These are phyloP conservation scores for Sinopyrophorus schimmeli DNA, from an alignment of 2,888 invertebrate genomes.

Conservation along the genomic window DNA sequence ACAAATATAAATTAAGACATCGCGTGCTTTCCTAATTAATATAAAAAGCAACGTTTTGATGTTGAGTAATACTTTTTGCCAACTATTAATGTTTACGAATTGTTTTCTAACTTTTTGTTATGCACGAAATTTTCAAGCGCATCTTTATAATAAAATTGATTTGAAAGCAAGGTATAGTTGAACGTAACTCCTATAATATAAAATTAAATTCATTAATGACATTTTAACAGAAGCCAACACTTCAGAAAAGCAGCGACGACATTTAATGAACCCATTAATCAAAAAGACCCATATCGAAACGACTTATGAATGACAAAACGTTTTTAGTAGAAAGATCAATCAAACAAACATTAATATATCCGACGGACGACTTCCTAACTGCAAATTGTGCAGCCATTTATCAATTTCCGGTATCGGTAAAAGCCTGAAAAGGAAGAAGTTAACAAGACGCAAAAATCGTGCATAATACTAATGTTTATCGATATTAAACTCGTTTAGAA, in stretches of 20 bases:
- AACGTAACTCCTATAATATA: no score
- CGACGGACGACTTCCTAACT: slow-evolving; percentile 38
- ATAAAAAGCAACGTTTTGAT: no score
- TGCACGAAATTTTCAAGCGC: no score
- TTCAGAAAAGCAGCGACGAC: slow-evolving; percentile 26
- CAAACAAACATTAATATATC: slow-evolving; percentile 41
- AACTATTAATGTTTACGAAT: no score
- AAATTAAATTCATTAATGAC: slow-evolving; percentile 18
- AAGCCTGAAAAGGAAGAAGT: slow-evolving; percentile 23
- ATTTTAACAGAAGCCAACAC: slow-evolving; percentile 21
- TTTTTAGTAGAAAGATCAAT: slow-evolving; percentile 36
- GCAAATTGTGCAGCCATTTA: slow-evolving; percentile 40
- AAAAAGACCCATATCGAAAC: slow-evolving; percentile 35
- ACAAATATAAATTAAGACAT: no score
- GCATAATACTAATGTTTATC: slow-evolving; percentile 31
- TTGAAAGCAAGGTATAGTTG: no score
- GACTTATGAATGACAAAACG: slow-evolving; percentile 32
- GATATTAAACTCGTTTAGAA: slow-evolving; percentile 25
- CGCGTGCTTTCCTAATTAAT: no score
- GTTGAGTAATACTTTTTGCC: no score
- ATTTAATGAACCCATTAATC: slow-evolving; percentile 38
- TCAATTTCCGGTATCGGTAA: slow-evolving; percentile 34
- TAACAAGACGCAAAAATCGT: slow-evolving; percentile 20
- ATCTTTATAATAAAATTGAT: no score
- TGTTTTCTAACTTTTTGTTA: no score